A percentile compares a stretch with the other conserved stretches of the same genome.
phyloP scores from a whole-genome alignment of 2,888 invertebrate species.

The Drosophila mimetica region DNA sequence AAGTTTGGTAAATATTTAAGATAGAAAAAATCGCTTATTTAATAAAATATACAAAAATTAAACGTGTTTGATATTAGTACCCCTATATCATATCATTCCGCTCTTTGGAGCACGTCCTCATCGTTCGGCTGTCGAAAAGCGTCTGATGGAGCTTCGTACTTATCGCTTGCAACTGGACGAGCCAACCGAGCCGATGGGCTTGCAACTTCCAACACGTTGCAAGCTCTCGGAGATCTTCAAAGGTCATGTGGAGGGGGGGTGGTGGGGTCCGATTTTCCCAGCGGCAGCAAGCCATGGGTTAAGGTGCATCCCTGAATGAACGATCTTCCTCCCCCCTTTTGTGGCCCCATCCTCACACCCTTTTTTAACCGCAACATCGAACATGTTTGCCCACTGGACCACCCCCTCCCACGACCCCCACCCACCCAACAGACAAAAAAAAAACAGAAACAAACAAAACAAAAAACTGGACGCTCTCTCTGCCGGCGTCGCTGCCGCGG shows the following conservation, averaged over 20 bases:
- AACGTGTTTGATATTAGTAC: too few relatives aligned
- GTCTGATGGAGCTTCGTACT: slow-evolving; percentile 14
- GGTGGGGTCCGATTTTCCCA: neutral
- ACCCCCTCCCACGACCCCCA: neutral
- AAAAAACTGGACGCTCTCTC: slow-evolving; percentile 41
- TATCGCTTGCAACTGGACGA: slow-evolving; percentile 4
- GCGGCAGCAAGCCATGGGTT: neutral
- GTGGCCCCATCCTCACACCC: slow-evolving; percentile 4
- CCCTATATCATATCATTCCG: neutral
- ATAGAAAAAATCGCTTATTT: too few relatives aligned
- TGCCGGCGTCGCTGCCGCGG: slow-evolving; percentile 45
- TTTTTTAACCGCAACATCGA: slow-evolving; percentile 34
- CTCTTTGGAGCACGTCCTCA: slow-evolving; percentile 1
- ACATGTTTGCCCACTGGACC: slow-evolving; percentile 31
- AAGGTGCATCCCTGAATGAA: slow-evolving; percentile 37
- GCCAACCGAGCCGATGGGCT: slow-evolving; percentile 11
- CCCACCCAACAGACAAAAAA: neutral
- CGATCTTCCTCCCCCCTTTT: slow-evolving; percentile 11
- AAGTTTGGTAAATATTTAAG: too few relatives aligned
- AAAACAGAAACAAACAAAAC: slow-evolving; percentile 19
- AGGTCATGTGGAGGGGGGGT: slow-evolving; percentile 19
- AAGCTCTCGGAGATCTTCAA: slow-evolving; percentile 37
- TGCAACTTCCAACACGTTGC: slow-evolving; percentile 30
- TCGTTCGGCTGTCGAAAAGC: slow-evolving; percentile 12
- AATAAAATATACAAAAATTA: too few relatives aligned